Percentiles rank a stretch among this genome's conserved stretches.
Evolutionary conservation across 2,797 vertebrate species (phyloP).

Genomic region (Spinus pinus): DNA sequence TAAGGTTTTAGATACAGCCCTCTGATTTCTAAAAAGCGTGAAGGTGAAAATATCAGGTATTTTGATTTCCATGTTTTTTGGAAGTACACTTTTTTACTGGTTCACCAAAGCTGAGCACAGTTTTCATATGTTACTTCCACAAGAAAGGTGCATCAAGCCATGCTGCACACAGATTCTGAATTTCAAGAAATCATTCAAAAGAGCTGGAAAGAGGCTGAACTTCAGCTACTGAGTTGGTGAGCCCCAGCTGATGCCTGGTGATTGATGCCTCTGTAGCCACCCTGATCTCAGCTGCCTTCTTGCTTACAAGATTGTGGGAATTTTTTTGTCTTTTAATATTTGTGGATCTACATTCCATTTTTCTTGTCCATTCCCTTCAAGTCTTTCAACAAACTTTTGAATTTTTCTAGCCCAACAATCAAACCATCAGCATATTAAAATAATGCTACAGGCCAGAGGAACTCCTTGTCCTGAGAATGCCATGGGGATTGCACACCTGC

Average conservation of each 20-base stretch:
- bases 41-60: not conserved
- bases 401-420: not conserved
- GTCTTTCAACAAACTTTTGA: not conserved
- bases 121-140: not conserved
- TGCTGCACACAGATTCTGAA: not conserved
- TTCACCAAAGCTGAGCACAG: not conserved
- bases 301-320: not conserved
- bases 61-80: not conserved
- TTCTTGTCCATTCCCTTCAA: not conserved
- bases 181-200: not conserved
- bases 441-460: not conserved
- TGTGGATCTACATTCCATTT: not conserved
- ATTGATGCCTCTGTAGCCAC: not conserved
- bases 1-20: not conserved
- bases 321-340: not conserved
- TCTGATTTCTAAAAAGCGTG: not conserved
- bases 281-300: not conserved
- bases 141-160: not conserved
- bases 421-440: not conserved
- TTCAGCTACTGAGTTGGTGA: not conserved
- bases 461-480: not conserved
- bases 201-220: not conserved
- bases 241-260: not conserved
- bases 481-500: not conserved
- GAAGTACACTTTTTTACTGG: not conserved